Evolutionary conservation across 2,797 vertebrate species (phyloP).

Genomic region (Manis crassicaudata): DNA sequence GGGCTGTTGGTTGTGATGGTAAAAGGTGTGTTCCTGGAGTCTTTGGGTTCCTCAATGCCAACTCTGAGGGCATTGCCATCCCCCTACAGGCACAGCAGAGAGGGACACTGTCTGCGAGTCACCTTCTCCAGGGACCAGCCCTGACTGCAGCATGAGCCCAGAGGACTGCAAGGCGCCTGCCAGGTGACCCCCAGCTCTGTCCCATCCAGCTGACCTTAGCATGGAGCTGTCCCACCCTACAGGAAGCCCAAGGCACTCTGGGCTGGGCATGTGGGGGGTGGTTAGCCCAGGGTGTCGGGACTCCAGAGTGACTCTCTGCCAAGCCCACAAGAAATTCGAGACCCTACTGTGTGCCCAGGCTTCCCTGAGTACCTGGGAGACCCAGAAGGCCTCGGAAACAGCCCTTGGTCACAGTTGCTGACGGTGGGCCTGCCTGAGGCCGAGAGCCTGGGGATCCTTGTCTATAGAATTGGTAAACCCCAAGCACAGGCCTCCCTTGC

Average conservation of each 20-base stretch:
- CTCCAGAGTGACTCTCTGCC: background rate
- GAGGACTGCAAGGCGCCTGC: constrained; percentile 74
- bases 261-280: background rate
- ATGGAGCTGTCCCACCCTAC: background rate
- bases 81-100: constrained; percentile 76
- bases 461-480: background rate
- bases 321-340: background rate
- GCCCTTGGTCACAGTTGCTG: background rate
- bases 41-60: background rate
- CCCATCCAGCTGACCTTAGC: background rate
- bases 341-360: background rate
- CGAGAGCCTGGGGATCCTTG: background rate
- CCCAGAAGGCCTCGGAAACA: background rate
- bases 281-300: background rate
- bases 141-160: constrained; percentile 40
- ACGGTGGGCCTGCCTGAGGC: accelerated
- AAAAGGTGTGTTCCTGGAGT: background rate
- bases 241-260: background rate
- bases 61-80: background rate
- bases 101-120: constrained; percentile 76
- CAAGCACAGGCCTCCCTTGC: background rate
- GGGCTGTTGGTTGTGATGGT: background rate
- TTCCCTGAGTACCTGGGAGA: background rate
- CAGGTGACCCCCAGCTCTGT: constrained; percentile 69
- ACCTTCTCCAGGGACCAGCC: constrained; percentile 69